Conservation (phyloP, 64 coral and sea anemone genomes). For the Dendrophyllia cribrosa region DNA sequence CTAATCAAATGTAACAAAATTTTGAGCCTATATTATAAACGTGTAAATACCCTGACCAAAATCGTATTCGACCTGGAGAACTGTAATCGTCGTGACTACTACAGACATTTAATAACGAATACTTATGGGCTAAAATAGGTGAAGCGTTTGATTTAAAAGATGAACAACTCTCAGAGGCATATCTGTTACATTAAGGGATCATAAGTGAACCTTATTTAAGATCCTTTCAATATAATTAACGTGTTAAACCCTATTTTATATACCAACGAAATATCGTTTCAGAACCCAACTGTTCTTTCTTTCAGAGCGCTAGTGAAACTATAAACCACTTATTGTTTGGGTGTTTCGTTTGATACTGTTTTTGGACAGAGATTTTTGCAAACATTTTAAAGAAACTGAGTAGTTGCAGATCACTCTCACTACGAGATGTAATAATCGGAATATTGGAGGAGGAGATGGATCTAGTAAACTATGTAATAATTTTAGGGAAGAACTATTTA, state of each 20-base stretch:
- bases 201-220: not conserved
- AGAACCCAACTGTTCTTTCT: not conserved
- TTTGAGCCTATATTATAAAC: too few species aligned
- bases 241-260: too few species aligned
- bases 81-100: not conserved
- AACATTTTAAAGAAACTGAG: not conserved
- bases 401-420: too few species aligned
- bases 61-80: too few species aligned
- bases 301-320: not conserved
- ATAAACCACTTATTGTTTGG: not conserved
- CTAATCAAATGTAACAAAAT: too few species aligned
- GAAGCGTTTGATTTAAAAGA: not conserved
- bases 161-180: not conserved
- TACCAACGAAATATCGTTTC: too few species aligned
- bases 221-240: not conserved
- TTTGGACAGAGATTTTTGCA: not conserved
- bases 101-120: not conserved
- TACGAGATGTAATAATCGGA: not conserved
- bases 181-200: not conserved
- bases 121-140: not conserved
- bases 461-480: slow-evolving; percentile 17
- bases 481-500: not conserved
- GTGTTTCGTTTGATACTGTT: not conserved
- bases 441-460: slow-evolving; percentile 8
- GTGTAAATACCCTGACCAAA: too few species aligned